Percentiles rank a stretch among this genome's conserved stretches.
These are phyloP conservation scores for Mythimna impura DNA, from an alignment of 2,888 invertebrate genomes.

Conservation along the genomic window DNA sequence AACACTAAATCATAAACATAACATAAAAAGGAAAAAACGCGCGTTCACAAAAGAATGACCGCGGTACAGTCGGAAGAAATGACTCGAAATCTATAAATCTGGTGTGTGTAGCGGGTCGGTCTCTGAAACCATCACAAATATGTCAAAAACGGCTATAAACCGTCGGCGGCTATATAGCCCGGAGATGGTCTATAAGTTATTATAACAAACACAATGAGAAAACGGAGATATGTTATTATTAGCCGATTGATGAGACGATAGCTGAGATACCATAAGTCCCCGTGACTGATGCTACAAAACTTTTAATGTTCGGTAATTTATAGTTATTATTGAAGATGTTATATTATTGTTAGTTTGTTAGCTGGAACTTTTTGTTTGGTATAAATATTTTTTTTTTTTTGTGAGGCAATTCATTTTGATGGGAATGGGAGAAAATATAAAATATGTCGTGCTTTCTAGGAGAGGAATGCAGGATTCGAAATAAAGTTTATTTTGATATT, in stretches of 20 bases:
- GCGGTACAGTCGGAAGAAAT: conserved; percentile 73
- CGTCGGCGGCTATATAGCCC: conserved; percentile 78
- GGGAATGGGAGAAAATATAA: conserved; percentile 58
- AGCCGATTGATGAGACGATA: conserved; percentile 76
- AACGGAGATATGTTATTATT: conserved; percentile 75
- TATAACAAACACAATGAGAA: conserved; percentile 82
- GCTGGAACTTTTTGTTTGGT: conserved; percentile 60
- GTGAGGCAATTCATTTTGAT: conserved; percentile 56
- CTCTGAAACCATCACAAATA: conserved; percentile 88
- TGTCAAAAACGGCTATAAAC: conserved; percentile 87
- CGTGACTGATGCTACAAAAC: conserved; percentile 64
- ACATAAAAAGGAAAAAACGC: conserved; percentile 62
- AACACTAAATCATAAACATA: conserved; percentile 70
- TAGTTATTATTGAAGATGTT: conserved; percentile 65
- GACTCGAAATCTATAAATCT: conserved; percentile 80
- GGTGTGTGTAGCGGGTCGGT: conserved; percentile 69
- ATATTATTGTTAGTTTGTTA: conserved; percentile 57
- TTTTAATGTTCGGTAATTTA: conserved; percentile 66
- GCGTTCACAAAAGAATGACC: conserved; percentile 75
- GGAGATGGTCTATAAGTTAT: conserved; percentile 81
- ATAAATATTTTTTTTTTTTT: conserved; percentile 51
- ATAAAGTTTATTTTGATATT: conserved; percentile 33
- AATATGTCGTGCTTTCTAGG: conserved; percentile 48
- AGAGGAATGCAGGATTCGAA: conserved; percentile 43
- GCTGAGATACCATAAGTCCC: conserved; percentile 56